Base-by-base conservation (phyloP, 2,888 invertebrate genomes). In the Drosophila pseudotakahashii region DNA sequence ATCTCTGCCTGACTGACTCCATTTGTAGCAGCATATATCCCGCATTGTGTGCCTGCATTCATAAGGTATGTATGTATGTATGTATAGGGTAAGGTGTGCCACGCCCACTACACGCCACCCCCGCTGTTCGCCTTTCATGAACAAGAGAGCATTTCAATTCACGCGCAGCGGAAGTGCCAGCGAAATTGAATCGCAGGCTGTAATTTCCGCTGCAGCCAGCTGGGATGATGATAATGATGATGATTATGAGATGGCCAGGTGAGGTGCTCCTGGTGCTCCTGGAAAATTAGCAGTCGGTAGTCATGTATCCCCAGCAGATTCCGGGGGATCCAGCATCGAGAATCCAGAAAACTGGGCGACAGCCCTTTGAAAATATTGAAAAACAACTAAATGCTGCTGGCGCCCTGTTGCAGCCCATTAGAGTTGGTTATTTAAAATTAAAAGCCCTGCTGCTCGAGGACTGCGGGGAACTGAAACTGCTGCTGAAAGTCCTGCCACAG, bases 181-280 rank as follows among this genome's bases (percentile, higher is more conserved):
- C 81, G 73, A 88, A 89, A 89, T 87, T 89, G 78, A 89, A 89
- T 83, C 81, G 79, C 79, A 77, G 83, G 77, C 79, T 83, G 81
- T 84, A 81, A 89, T 89, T 89, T 89, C 89, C 89, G 89, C 68
- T 74, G 69, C 81, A 76, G 47, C 42, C 45, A 60, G 48, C 55
- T 64, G 48, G 34, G 66, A 53, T 53, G 64, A 63, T 52, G 23
- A 37, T 32, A 30, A 44, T 44, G 62, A 45, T 53, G 66, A 61
- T 51, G 63, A 64, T 60, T n/a, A 19, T 34, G 26, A 26, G 26
- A 26, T 26, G 19, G 23, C 44, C 44, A 44, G 16, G 11, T 26
- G 26, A 26, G 26, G 26, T 2, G 19, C 19, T 19, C 19, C 19
- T 19, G 26, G 26, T 11, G 32, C 11, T 51, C 11, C 58, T 23